Percentiles rank a stretch among this genome's conserved stretches.
phyloP scores from a whole-genome alignment of 2,888 invertebrate genomes.

The Hedychridium roseum region DNA sequence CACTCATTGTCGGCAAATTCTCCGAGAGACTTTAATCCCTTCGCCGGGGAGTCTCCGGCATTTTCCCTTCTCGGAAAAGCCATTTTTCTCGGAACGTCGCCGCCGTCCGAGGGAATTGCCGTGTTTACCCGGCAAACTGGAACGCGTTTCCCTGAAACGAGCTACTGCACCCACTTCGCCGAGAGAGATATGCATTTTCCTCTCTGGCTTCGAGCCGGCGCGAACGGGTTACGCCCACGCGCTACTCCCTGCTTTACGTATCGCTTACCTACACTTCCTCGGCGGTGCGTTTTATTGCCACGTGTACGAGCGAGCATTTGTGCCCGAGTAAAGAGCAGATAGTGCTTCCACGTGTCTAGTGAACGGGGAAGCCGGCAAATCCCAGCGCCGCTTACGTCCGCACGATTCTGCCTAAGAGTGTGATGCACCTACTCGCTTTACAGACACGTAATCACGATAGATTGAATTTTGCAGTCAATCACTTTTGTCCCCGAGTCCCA shows the following conservation, averaged over 20 bases:
- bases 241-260: too few species aligned
- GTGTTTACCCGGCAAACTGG: constrained; percentile 28
- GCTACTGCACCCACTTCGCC: constrained; percentile 18
- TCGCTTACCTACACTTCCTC: constrained; percentile 10
- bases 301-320: neutral
- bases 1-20: too few species aligned
- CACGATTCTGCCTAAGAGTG: constrained; percentile 14
- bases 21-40: too few species aligned
- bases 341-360: constrained; percentile 21
- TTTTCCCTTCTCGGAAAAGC: too few species aligned
- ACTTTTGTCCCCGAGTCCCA: too few species aligned
- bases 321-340: constrained; percentile 11
- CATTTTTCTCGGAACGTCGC: too few species aligned
- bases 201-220: constrained; percentile 17
- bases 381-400: constrained; percentile 16
- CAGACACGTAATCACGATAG: too few species aligned
- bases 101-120: too few species aligned
- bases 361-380: constrained; percentile 17
- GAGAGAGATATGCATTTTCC: constrained; percentile 25
- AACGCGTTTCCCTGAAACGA: constrained; percentile 21
- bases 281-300: constrained; percentile 8
- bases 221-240: too few species aligned
- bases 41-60: too few species aligned
- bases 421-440: too few species aligned
- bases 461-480: too few species aligned